Evolutionary conservation across 2,797 vertebrate genomes (phyloP).

Genomic region (Aythya fuligula): DNA sequence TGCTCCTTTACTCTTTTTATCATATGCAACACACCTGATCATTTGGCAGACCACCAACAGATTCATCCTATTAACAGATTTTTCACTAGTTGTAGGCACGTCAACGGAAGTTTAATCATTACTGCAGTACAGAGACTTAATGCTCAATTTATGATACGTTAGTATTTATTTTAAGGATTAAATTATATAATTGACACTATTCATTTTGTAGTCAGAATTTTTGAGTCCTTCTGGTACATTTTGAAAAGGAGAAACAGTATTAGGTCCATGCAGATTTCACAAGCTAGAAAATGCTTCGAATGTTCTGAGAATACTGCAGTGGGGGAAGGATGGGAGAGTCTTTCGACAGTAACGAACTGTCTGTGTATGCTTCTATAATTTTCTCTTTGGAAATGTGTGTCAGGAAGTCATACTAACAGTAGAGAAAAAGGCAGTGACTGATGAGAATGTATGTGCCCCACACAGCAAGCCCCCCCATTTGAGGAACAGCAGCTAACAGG

Average conservation of each 20-base stretch:
- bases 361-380: not conserved
- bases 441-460: not conserved
- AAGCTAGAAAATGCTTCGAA: not conserved
- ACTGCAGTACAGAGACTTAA: not conserved
- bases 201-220: not conserved
- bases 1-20: not conserved
- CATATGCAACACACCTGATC: not conserved
- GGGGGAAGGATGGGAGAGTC: not conserved
- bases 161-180: slow-evolving; percentile 27
- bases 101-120: not conserved
- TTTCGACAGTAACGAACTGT: not conserved
- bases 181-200: not conserved
- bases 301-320: not conserved
- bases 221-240: not conserved
- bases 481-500: not conserved
- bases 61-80: not conserved
- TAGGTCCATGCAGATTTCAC: not conserved
- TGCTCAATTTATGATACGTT: not conserved
- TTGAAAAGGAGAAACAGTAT: not conserved
- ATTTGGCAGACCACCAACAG: not conserved
- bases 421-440: not conserved
- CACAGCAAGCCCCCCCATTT: not conserved
- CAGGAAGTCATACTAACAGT: not conserved
- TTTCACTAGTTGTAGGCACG: not conserved
- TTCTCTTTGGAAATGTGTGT: slow-evolving; percentile 1